Conservation (phyloP, 2,113 vertebrate genomes). For the Daboia siamensis region DNA sequence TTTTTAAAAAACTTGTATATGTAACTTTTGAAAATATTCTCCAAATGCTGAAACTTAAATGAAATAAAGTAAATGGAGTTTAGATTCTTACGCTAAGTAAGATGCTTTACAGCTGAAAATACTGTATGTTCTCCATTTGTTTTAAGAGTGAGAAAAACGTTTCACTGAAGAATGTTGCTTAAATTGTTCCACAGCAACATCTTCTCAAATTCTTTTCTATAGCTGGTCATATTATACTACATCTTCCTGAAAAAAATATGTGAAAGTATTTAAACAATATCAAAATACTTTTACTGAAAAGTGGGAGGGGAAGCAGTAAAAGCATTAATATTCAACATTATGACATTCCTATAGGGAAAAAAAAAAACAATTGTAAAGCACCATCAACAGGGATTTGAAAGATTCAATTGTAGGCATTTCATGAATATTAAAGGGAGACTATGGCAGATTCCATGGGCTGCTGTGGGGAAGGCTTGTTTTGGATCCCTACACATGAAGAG, state of each 20-base stretch:
- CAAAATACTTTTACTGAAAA: background rate
- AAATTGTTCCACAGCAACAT: constrained; percentile 29
- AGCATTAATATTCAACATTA: background rate
- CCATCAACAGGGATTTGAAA: background rate
- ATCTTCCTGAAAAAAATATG: background rate
- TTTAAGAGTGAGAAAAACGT: constrained; percentile 45
- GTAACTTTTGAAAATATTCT: constrained; percentile 36
- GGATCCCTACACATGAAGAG: background rate
- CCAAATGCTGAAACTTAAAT: constrained; percentile 25
- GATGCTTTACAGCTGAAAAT: constrained; percentile 15
- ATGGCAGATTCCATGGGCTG: background rate
- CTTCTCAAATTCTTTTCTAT: background rate
- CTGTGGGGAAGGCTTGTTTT: background rate
- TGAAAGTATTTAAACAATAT: background rate
- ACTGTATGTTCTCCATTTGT: constrained; percentile 30
- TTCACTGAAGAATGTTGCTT: constrained; percentile 33
- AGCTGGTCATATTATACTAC: background rate
- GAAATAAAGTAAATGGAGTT: constrained; percentile 25
- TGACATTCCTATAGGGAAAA: background rate
- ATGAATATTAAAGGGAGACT: background rate
- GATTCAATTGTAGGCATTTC: background rate
- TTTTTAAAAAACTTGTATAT: constrained; percentile 37
- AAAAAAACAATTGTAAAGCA: background rate
- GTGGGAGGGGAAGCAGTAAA: background rate
- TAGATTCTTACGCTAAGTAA: constrained; percentile 11